phyloP scores from a whole-genome alignment of 1,140 invertebrate genomes.

The Halictus rubicundus region DNA sequence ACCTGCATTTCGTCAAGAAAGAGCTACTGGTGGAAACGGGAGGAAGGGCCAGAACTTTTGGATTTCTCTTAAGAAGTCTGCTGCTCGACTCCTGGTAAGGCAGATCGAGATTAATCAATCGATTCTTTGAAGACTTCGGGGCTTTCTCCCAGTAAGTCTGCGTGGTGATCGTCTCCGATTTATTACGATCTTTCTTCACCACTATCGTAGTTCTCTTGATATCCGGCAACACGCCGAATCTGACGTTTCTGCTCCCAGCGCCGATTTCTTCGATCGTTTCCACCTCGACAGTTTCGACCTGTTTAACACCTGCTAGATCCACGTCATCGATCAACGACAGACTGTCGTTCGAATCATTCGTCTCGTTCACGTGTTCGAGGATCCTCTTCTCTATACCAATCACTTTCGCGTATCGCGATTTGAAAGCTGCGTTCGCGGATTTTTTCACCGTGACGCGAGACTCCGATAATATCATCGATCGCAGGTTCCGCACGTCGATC shows the following conservation, averaged over 20 bases:
- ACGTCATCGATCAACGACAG: conserved; percentile 60
- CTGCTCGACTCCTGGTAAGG: conserved; percentile 16
- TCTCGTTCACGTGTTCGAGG: conserved; percentile 55
- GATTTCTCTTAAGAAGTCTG: conserved; percentile 55
- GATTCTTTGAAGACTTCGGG: conserved; percentile 28
- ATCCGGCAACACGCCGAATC: conserved; percentile 39
- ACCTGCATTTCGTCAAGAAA: conserved; percentile 48
- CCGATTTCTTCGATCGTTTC: conserved; percentile 59
- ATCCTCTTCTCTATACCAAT: conserved; percentile 33
- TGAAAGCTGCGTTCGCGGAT: neutral
- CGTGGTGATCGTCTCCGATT: neutral
- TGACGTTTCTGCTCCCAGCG: conserved; percentile 14
- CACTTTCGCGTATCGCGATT: neutral
- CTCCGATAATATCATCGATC: conserved; percentile 14
- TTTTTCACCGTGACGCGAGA: conserved; percentile 23
- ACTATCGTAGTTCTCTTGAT: conserved; percentile 19
- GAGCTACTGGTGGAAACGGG: conserved; percentile 53
- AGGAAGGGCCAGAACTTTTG: conserved; percentile 54
- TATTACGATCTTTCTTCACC: conserved; percentile 3
- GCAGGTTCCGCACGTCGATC: neutral
- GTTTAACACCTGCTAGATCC: conserved; percentile 12
- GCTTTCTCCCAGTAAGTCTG: conserved; percentile 47
- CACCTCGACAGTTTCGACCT: conserved; percentile 30
- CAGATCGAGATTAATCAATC: conserved; percentile 41
- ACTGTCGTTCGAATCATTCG: conserved; percentile 65